These are phyloP conservation scores for Collichthys lucidus DNA, from an alignment of 2,113 vertebrate species.

Conservation along the genomic window DNA sequence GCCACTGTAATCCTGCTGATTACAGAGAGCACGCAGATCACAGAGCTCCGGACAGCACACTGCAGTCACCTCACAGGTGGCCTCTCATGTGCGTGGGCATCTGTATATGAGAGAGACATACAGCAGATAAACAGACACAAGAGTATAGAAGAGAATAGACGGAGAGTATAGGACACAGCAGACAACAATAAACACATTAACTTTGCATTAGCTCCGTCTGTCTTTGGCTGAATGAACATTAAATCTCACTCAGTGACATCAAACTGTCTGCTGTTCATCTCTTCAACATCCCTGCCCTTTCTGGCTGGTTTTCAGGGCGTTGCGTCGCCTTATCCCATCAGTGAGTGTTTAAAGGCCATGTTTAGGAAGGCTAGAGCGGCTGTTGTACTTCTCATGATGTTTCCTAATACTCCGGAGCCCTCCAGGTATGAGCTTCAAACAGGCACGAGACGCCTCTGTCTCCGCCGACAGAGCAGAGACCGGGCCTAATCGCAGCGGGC, in stretches of 20 bases:
- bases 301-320: not conserved
- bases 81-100: constrained; percentile 46
- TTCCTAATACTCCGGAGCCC: constrained; percentile 54
- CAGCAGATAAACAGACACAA: not conserved
- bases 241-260: not conserved
- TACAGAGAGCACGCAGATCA: constrained; percentile 62
- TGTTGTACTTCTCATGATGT: constrained; percentile 45
- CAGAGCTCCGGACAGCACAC: constrained; percentile 53
- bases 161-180: not conserved
- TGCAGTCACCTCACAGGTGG: constrained; percentile 53
- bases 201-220: constrained; percentile 11
- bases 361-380: constrained; percentile 13
- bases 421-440: constrained; percentile 74
- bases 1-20: constrained; percentile 65
- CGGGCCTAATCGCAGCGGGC: constrained; percentile 94
- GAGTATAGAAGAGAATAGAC: not conserved
- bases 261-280: not conserved
- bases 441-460: constrained; percentile 58
- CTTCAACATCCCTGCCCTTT: constrained; percentile 4
- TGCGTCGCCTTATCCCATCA: not conserved
- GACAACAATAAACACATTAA: constrained; percentile 14
- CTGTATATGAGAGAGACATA: constrained; percentile 11
- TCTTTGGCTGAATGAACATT: constrained; percentile 1
- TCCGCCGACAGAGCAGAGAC: constrained; percentile 87
- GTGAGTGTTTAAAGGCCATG: constrained; percentile 15